Base-by-base conservation (phyloP, 2,797 vertebrate genomes). In the Pangasius sanitwongsei region DNA sequence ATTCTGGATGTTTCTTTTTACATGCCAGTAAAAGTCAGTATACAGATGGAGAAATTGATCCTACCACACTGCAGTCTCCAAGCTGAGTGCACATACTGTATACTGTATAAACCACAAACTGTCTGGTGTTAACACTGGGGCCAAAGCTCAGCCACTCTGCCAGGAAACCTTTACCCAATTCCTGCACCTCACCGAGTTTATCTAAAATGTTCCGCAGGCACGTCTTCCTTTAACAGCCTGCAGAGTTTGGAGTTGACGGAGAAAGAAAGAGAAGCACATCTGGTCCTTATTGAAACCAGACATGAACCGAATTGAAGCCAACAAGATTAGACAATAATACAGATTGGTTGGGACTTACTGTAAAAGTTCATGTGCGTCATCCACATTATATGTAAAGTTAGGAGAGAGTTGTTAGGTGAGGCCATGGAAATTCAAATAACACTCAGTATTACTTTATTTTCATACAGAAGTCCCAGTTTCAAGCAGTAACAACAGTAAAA, bases 281-380 rank as follows among this genome's bases (percentile, higher is more conserved):
- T 92, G 90, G 86, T 90, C 57, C 87, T 90, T 87, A 89, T 92
- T 92, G 84, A 90, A 91, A 88, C 70, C 89, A 89, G 81, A 87
- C 82, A 89, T 82, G 81, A 84, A 72, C 86, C 20, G 2, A 83
- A 63, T 44, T 85, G 34, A 91, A 90, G 77, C 69, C 81, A 80
- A 74, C 87, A 86, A 75, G 83, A 89, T 85, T 82, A 89, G 80
- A 87, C 78, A 90, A 44, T 59, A 88, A 77, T 87, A 89, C 78
- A 67, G 85, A 86, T 70, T 53, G 75, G 85, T 89, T 87, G 83
- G 53, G 74, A 70, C 55, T 72, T 50, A 81, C 61, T 88, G 74
- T 85, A 89, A 63, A 82, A 85, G 61, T 41, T 78, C 48, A 88
- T 81, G 89, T 86, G 48, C 86, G 86, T 57, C 57, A 83, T 83